Conservation (phyloP, 2,797 vertebrate species). For the Crotalus adamanteus region DNA sequence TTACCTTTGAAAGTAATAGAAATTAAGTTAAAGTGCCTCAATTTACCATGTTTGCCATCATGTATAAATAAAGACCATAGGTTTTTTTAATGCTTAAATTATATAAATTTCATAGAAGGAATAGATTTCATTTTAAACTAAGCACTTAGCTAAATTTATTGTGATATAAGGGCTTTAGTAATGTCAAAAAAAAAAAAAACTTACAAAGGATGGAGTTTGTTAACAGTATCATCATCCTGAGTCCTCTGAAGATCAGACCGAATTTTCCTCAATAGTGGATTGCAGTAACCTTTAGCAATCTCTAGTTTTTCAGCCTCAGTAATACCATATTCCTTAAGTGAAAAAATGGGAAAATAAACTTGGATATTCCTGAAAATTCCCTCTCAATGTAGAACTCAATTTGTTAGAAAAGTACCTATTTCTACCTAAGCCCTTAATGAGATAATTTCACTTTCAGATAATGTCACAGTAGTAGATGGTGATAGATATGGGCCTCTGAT, state of each 20-base stretch:
- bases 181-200: slow-evolving; percentile 43
- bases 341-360: slow-evolving; percentile 47
- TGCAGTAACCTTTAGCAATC: slow-evolving; percentile 90
- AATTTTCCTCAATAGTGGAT: slow-evolving; percentile 86
- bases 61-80: neutral
- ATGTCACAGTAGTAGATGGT: neutral
- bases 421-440: neutral
- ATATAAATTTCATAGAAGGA: neutral
- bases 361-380: neutral
- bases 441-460: neutral
- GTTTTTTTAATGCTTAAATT: neutral
- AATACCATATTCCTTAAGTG: slow-evolving; percentile 85
- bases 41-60: neutral
- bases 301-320: slow-evolving; percentile 84
- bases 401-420: neutral
- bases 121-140: neutral
- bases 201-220: slow-evolving; percentile 90
- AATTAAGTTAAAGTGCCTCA: neutral
- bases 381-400: neutral
- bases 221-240: slow-evolving; percentile 89
- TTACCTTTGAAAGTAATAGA: neutral
- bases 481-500: neutral
- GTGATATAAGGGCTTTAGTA: neutral
- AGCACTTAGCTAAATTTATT: neutral
- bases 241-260: slow-evolving; percentile 88